These are phyloP conservation scores for Etia nguti DNA, from an alignment of 2,113 vertebrate genomes.

Conservation along the genomic window DNA sequence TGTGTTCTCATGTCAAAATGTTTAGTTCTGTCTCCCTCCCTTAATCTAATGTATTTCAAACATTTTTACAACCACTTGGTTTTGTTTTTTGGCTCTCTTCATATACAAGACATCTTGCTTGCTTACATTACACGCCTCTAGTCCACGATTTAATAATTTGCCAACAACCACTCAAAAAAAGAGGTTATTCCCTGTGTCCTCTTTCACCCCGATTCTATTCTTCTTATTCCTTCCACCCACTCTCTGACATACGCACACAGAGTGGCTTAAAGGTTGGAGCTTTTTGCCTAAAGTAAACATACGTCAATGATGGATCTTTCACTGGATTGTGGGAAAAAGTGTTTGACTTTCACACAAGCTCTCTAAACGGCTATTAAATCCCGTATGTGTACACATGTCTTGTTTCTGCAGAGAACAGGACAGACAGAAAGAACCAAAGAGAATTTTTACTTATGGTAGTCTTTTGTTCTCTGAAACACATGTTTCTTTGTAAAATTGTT, in stretches of 20 bases:
- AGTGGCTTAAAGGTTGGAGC: constrained; percentile 22
- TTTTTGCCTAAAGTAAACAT: constrained; percentile 74
- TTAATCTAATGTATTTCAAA: neutral
- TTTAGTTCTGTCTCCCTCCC: neutral
- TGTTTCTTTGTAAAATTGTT: neutral
- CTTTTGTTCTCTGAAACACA: constrained; percentile 14
- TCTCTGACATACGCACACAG: neutral
- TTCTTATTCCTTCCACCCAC: constrained; percentile 21
- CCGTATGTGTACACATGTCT: constrained; percentile 46
- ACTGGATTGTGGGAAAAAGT: constrained; percentile 72
- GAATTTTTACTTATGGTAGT: constrained; percentile 29
- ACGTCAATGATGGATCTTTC: constrained; percentile 73
- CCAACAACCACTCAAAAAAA: neutral
- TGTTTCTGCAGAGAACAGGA: constrained; percentile 10
- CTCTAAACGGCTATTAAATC: constrained; percentile 73
- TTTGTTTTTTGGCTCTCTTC: neutral
- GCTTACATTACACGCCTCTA: neutral
- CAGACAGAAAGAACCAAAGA: neutral
- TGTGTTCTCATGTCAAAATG: neutral
- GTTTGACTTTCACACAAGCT: constrained; percentile 78
- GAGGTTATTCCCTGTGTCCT: constrained; percentile 4
- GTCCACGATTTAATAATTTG: neutral
- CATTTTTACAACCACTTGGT: neutral
- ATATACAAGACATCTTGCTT: neutral
- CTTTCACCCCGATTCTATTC: constrained; percentile 20